Evolutionary conservation across 2,888 invertebrate genomes (phyloP).

Genomic region (Eilema sororculum): DNA sequence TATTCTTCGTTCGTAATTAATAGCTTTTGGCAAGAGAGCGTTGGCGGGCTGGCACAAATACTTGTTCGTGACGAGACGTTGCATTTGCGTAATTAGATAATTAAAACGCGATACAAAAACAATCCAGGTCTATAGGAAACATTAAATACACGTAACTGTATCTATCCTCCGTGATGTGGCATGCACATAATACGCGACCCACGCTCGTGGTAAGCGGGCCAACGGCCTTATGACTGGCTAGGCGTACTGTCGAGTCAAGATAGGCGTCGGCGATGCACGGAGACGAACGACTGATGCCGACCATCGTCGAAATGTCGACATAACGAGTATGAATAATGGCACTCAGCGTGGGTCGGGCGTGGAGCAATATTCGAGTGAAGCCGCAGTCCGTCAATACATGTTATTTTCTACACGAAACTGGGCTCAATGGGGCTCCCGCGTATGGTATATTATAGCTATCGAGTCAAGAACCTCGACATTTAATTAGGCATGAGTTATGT

Average conservation of each 20-base stretch:
- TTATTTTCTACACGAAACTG: constrained; percentile 57
- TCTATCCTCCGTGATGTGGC: constrained; percentile 66
- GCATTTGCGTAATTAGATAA: constrained; percentile 79
- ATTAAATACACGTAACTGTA: constrained; percentile 70
- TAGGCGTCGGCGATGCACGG: constrained; percentile 56
- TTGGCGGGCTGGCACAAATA: constrained; percentile 73
- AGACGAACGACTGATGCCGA: constrained; percentile 60
- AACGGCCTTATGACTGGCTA: constrained; percentile 73
- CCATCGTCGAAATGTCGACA: constrained; percentile 56
- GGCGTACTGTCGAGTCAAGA: constrained; percentile 60
- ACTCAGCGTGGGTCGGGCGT: constrained; percentile 51
- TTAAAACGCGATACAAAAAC: constrained; percentile 74
- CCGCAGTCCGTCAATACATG: constrained; percentile 50
- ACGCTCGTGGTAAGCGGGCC: constrained; percentile 75
- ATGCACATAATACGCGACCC: constrained; percentile 72
- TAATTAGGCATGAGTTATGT: constrained; percentile 81
- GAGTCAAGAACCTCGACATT: constrained; percentile 81
- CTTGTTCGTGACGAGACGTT: constrained; percentile 72
- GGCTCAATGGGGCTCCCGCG: constrained; percentile 49
- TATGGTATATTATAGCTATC: constrained; percentile 56
- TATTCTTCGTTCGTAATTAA: constrained; percentile 84
- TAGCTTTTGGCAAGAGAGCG: constrained; percentile 86
- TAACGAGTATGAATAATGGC: constrained; percentile 63
- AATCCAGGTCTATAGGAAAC: constrained; percentile 72
- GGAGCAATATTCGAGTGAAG: constrained; percentile 36